Percentiles rank a stretch among this genome's conserved stretches.
Evolutionary conservation across 2,888 invertebrate species (phyloP).

Genomic region (Eretmocerus hayati): DNA sequence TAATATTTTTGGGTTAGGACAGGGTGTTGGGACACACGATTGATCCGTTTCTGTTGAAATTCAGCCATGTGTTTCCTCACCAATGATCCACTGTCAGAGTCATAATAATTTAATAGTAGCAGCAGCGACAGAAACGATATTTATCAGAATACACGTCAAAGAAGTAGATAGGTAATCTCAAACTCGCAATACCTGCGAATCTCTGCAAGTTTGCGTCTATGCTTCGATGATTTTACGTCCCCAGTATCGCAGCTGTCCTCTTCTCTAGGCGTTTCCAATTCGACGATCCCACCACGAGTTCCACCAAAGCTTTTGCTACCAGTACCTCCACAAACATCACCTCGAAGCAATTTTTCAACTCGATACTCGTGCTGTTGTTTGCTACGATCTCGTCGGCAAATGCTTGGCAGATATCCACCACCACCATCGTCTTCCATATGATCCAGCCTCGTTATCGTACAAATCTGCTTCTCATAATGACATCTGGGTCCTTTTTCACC

Average conservation of each 20-base stretch:
- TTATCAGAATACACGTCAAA: too few species aligned
- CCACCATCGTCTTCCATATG: background rate
- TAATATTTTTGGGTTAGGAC: too few species aligned
- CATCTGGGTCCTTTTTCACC: too few species aligned
- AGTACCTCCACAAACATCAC: conserved; percentile 2
- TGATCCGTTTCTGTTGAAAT: too few species aligned
- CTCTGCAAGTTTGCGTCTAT: too few species aligned
- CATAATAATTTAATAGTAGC: too few species aligned
- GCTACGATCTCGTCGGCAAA: background rate
- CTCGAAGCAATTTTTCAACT: conserved; percentile 4
- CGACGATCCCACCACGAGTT: background rate
- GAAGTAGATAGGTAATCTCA: too few species aligned
- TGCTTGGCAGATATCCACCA: conserved; percentile 11
- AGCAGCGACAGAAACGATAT: too few species aligned
- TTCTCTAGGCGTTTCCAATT: conserved; percentile 4
- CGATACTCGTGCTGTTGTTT: conserved; percentile 3
- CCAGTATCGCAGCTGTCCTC: background rate
- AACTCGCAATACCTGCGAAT: too few species aligned
- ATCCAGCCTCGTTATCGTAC: conserved; percentile 15
- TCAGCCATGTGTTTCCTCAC: too few species aligned
- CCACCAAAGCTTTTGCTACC: background rate
- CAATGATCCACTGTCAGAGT: too few species aligned
- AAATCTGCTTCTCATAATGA: conserved; percentile 15
- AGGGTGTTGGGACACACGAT: too few species aligned
- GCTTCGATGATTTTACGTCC: background rate